Conservation (phyloP, 2,888 invertebrate species). For the Mythimna albipuncta region DNA sequence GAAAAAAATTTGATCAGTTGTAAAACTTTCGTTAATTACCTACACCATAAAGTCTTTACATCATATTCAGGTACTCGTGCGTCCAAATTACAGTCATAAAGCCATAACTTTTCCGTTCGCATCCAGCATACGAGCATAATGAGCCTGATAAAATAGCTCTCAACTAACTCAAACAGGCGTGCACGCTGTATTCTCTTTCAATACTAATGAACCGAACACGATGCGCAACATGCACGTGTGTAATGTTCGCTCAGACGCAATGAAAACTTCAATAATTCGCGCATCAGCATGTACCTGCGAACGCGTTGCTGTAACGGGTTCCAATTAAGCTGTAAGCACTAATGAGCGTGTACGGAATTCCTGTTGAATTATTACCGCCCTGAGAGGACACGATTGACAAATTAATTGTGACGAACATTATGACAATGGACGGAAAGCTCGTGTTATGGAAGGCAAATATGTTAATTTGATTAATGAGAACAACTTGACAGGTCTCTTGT, state of each 20-base stretch:
- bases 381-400: constrained; percentile 47
- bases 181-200: constrained; percentile 57
- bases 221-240: constrained; percentile 27
- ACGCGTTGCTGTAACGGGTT: constrained; percentile 49
- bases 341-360: constrained; percentile 51
- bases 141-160: constrained; percentile 60
- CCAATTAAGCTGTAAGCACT: constrained; percentile 59
- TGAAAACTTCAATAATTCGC: constrained; percentile 57
- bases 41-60: constrained; percentile 8
- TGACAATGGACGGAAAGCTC: constrained; percentile 22
- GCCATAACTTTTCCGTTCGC: constrained; percentile 55
- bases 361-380: constrained; percentile 40
- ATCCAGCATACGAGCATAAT: constrained; percentile 49
- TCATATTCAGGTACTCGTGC: constrained; percentile 4
- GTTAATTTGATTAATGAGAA: constrained; percentile 11
- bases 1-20: constrained; percentile 2
- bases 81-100: constrained; percentile 43
- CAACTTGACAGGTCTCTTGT: background rate
- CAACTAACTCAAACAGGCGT: constrained; percentile 47
- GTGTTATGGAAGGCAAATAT: constrained; percentile 22
- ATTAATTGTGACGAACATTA: constrained; percentile 50
- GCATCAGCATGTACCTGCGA: constrained; percentile 42
- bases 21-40: constrained; percentile 9
- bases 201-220: constrained; percentile 64
- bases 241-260: constrained; percentile 50